Base-by-base conservation (phyloP, 2,888 invertebrate genomes). In the Drosophila bunnanda region DNA sequence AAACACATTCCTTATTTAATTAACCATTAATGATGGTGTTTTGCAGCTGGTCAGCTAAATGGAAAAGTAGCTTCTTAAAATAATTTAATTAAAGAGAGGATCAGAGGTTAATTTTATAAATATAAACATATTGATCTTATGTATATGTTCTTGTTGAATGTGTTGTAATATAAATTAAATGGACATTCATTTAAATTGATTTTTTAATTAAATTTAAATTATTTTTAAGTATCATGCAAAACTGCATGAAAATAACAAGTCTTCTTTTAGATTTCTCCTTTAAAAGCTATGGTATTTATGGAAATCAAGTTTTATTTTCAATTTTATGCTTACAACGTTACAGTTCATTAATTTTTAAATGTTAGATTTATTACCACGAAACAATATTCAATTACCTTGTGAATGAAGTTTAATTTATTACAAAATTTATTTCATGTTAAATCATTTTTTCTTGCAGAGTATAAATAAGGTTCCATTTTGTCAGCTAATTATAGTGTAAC, bases 1-100 rank as follows among this genome's bases (percentile, higher is more conserved):
- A 65, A 66, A 65, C 66, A 32, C 34, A 66, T 39, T 50, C 50
- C 50, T 13, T n/a, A 50, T 34, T 65, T 32, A 64, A 50, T 36
- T 43, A 36, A 17, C 66, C 41, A 50, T 50, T 20, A 64, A 48
- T 50, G 38, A 39, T 5, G 20, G 28, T 36, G 41, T 20, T 60
- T 3, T 17, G 6, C 54, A 58, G 57, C 22, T 32, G 56, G 15
- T n/a, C 12, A 12, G 3, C 61, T 34, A 60, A 36, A 32, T 62
- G 22, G 30, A 17, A 20, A 30, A 46, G 7, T 64, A 36, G 22
- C 48, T 64, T 13, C 38, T 15, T 39, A 20, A 64, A 46, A 48
- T 48, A 48, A 66, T 48, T 48, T 2, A 32, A 41, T 65, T 39
- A 36, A 34, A n/a, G 9, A 25, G 15, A 48, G 32, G 5, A 9